Base-by-base conservation (phyloP, 2,888 invertebrate genomes). In the Tridacna crocea region DNA sequence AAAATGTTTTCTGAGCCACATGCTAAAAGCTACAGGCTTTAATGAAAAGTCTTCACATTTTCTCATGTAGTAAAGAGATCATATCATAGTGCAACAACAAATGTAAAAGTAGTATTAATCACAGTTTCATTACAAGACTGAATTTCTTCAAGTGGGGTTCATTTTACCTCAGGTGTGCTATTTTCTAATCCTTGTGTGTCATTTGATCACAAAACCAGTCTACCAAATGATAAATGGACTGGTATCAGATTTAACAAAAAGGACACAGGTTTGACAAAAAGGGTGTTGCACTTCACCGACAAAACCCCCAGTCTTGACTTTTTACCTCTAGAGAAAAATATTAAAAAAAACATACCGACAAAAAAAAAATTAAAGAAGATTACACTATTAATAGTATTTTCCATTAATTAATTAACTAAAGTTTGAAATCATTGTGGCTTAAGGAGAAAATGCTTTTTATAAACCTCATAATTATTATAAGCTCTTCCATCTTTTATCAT, bases 101-200 rank as follows among this genome's bases (percentile, higher is more conserved):
- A 63, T 66, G 46, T 26, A 66, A 36, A 66, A 66, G 46, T 46
- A 46, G 66, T 66, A 66, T 66, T 66, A 46, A 66, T 66, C 36
- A 66, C 66, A 66, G n/a, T 36, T 66, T 66, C n/a, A 66, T 66
- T 46, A 66, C 27, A n/a, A 26, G 51, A 12, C 48, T 24, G 10
- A 51, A 70, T 51, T 36, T 51, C 47, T 70, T 70, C 70, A 24
- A 17, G 48, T 70, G 48, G 70, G n/a, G 70, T 70, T 70, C 48
- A 36, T 51, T 70, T 48, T 70, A 70, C 47, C 51, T 51, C 51
- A 22, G 47, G 47, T 48, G 51, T 24, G 47, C 47, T 70, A 48
- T 51, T 70, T 70, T 26, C 51, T 70, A n/a, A 70, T 70, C 70
- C 70, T 70, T 70, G 48, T 70, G 70, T 70, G 66, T 27, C 22